These are phyloP conservation scores for Poecile montanus DNA, from an alignment of 2,797 vertebrate species.

Conservation along the genomic window DNA sequence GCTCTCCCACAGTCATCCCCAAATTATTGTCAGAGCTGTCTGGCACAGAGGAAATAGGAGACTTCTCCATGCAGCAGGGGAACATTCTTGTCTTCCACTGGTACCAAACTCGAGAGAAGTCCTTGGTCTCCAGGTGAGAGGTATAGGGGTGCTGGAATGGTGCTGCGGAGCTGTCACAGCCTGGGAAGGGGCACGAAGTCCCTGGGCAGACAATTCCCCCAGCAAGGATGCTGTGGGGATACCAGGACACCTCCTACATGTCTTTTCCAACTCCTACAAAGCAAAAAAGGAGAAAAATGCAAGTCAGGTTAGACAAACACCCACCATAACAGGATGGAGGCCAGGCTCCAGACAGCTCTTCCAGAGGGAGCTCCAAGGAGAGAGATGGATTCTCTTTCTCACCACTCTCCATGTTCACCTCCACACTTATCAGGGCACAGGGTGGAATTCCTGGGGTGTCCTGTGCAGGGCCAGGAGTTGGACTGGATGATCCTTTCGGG, in stretches of 20 bases:
- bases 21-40: not conserved
- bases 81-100: not conserved
- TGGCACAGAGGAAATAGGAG: not conserved
- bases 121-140: not conserved
- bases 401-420: not conserved
- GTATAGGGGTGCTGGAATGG: not conserved
- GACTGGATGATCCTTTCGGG: too few relatives aligned
- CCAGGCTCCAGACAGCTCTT: not conserved
- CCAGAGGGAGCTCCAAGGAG: not conserved
- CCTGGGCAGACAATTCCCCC: not conserved
- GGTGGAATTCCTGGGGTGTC: not conserved
- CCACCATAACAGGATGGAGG: accelerated
- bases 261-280: not conserved
- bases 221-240: accelerated
- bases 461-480: not conserved
- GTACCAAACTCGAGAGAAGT: not conserved
- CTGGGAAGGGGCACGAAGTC: not conserved
- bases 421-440: not conserved
- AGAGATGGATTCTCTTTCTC: not conserved
- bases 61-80: not conserved
- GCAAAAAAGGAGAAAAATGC: not conserved
- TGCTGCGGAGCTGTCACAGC: not conserved
- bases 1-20: not conserved
- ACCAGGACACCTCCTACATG: accelerated
- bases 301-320: not conserved